Conservation (phyloP, 2,797 vertebrate species). For the Danio kyathit region DNA sequence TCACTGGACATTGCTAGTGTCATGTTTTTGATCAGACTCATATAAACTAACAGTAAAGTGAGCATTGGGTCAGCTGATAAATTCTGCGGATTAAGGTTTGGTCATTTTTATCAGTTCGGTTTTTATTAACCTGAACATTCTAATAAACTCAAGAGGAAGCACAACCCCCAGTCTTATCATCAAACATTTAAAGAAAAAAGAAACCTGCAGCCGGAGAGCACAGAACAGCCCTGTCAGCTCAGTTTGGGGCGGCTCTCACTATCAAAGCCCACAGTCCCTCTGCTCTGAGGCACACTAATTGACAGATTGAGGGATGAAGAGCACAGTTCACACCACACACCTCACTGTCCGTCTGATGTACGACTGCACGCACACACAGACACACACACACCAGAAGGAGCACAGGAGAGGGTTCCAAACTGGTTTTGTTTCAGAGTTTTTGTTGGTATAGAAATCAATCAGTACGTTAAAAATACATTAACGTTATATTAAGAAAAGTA, state of each 20-base stretch:
- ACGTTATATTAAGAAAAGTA: too few relatives aligned
- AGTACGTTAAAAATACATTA: too few relatives aligned
- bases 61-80: too few relatives aligned
- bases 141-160: neutral
- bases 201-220: conserved; percentile 12
- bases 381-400: too few relatives aligned
- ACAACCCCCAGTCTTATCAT: neutral
- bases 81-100: too few relatives aligned
- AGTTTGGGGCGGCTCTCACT: conserved; percentile 48
- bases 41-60: too few relatives aligned
- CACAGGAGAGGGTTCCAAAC: too few relatives aligned
- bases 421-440: too few relatives aligned
- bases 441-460: too few relatives aligned
- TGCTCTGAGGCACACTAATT: conserved; percentile 56
- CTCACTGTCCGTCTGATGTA: conserved; percentile 78
- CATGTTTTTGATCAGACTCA: too few relatives aligned
- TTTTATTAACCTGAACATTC: conserved; percentile 15
- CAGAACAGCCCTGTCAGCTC: conserved; percentile 61
- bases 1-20: too few relatives aligned
- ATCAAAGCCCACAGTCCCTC: conserved; percentile 48
- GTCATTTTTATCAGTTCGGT: neutral
- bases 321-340: conserved; percentile 62
- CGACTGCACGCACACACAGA: conserved; percentile 67
- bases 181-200: conserved; percentile 33
- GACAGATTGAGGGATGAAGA: conserved; percentile 67